These are phyloP conservation scores for Mamestra brassicae DNA, from an alignment of 2,888 invertebrate genomes.

Conservation along the genomic window DNA sequence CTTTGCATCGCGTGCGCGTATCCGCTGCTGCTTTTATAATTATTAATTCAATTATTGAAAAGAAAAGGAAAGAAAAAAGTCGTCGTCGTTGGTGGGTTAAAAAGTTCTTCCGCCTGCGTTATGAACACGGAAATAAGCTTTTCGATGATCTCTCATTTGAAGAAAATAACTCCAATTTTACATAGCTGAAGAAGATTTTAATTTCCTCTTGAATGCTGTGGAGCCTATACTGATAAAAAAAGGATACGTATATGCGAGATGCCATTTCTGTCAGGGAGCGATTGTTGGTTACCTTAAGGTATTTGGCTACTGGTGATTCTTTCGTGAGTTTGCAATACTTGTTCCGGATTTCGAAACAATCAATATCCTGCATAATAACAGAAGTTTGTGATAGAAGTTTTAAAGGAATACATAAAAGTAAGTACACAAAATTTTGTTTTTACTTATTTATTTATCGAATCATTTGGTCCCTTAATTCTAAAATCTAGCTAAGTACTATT, in stretches of 20 bases:
- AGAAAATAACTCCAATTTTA: conserved; percentile 3
- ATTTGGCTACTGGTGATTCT: background rate
- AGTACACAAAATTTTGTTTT: background rate
- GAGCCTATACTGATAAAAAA: background rate
- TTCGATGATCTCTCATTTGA: background rate
- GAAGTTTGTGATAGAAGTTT: conserved; percentile 1
- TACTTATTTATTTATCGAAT: conserved; percentile 3
- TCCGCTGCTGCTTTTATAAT: conserved; percentile 10
- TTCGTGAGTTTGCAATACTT: conserved; percentile 1
- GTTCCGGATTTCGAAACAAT: conserved; percentile 4
- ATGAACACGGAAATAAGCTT: conserved; percentile 1
- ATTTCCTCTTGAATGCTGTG: conserved; percentile 4
- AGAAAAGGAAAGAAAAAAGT: too few species aligned
- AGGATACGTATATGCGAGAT: too few species aligned
- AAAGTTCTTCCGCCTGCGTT: conserved; percentile 1
- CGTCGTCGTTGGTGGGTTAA: conserved; percentile 7
- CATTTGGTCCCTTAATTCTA: conserved; percentile 2
- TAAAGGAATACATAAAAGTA: conserved; percentile 8
- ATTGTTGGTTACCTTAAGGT: too few species aligned
- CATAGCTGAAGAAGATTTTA: conserved; percentile 6
- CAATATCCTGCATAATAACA: background rate
- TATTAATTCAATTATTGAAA: too few species aligned
- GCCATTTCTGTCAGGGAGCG: too few species aligned
- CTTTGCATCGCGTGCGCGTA: conserved; percentile 4
- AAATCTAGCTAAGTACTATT: conserved; percentile 2